These are phyloP conservation scores for Dicrurus megarhynchus DNA, from an alignment of 2,113 vertebrate genomes.

Conservation along the genomic window DNA sequence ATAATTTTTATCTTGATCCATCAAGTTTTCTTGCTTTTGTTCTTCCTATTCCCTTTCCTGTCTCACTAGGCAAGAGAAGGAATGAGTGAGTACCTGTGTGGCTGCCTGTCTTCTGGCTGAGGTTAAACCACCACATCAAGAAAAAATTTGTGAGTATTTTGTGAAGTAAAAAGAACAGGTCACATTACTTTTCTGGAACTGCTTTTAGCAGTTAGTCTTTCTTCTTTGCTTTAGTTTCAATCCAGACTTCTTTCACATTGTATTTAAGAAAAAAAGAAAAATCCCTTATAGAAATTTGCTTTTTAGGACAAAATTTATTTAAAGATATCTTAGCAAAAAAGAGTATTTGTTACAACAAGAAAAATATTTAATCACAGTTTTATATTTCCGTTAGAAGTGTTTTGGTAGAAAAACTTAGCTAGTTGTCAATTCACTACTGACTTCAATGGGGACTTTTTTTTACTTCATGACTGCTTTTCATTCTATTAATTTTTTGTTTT, in stretches of 20 bases:
- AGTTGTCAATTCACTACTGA: neutral
- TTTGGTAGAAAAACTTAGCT: neutral
- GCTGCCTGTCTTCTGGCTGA: neutral
- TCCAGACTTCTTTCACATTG: neutral
- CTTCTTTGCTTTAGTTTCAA: neutral
- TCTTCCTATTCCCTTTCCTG: neutral
- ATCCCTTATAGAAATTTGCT: neutral
- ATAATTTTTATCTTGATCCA: neutral
- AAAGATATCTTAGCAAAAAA: neutral
- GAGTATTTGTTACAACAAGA: neutral
- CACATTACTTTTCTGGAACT: neutral
- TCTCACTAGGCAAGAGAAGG: neutral
- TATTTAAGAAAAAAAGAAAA: neutral
- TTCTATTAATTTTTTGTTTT: neutral
- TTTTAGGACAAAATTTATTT: neutral
- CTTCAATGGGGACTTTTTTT: neutral
- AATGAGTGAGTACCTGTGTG: neutral
- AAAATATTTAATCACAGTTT: neutral
- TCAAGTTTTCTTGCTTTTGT: neutral
- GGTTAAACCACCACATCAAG: neutral
- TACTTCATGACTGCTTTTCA: neutral
- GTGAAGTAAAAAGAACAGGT: neutral
- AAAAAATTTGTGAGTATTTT: neutral
- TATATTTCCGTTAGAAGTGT: neutral
- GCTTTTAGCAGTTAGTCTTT: neutral